Conservation (phyloP, 1,140 invertebrate species). For the Drosophila suzukii region DNA sequence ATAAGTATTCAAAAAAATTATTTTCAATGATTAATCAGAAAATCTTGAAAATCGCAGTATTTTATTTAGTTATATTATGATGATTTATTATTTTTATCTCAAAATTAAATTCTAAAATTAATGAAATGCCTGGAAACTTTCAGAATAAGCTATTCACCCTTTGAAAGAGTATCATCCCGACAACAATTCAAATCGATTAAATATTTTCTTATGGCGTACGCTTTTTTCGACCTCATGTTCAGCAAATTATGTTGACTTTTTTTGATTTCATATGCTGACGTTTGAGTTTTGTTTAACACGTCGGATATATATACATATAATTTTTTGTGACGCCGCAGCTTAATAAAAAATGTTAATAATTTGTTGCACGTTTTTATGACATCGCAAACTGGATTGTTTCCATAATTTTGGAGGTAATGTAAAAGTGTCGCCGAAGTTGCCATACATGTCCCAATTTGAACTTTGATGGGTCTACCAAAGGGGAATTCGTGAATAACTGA, state of each 20-base stretch:
- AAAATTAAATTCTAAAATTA: too few species aligned
- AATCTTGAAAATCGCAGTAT: too few species aligned
- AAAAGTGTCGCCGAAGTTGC: constrained; percentile 40
- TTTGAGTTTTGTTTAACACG: constrained; percentile 54
- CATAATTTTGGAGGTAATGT: constrained; percentile 27
- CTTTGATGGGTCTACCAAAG: neutral
- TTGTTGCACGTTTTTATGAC: constrained; percentile 59
- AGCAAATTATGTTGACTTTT: constrained; percentile 34
- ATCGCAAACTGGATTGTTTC: constrained; percentile 43
- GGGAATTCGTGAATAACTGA: constrained; percentile 13
- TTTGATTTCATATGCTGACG: constrained; percentile 53
- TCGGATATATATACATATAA: constrained; percentile 9
- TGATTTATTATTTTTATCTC: too few species aligned
- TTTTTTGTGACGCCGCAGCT: constrained; percentile 18
- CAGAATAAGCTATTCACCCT: neutral
- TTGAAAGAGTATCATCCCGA: neutral
- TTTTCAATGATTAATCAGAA: too few species aligned
- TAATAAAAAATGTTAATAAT: constrained; percentile 36
- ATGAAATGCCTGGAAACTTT: neutral
- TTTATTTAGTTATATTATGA: too few species aligned
- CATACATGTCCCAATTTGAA: constrained; percentile 18
- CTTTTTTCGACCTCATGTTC: constrained; percentile 38
- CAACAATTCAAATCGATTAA: constrained; percentile 21
- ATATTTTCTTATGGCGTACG: constrained; percentile 35
- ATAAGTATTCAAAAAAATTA: too few species aligned